These are phyloP conservation scores for Chironomus riparius DNA, from an alignment of 2,888 invertebrate species.

Conservation along the genomic window DNA sequence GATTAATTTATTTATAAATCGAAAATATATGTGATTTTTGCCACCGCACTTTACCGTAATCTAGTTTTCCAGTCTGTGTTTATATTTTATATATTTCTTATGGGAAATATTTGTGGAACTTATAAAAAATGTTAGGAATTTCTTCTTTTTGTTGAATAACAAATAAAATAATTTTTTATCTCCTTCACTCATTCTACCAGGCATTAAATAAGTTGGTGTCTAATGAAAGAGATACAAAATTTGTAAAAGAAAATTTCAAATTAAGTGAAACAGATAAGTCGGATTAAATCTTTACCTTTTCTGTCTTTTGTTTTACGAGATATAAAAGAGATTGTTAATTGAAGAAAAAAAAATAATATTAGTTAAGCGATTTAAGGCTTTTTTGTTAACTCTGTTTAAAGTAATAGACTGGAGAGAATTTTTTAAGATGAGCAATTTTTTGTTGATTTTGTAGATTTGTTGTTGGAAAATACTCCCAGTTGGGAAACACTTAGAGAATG, in stretches of 20 bases:
- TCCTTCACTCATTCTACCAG: no score
- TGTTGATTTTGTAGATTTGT: no score
- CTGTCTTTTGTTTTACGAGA: neutral
- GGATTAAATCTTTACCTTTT: neutral
- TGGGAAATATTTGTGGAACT: no score
- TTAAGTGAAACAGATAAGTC: neutral
- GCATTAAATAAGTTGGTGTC: neutral
- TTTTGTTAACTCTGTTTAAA: no score
- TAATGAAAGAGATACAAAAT: neutral
- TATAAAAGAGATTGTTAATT: no score
- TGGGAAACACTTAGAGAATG: no score
- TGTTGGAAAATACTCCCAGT: no score
- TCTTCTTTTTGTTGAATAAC: neutral
- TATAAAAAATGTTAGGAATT: no score
- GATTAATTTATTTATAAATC: constrained; percentile 27
- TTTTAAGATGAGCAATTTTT: no score
- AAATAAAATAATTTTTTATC: neutral
- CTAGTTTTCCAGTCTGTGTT: constrained; percentile 6
- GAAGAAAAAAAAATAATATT: no score
- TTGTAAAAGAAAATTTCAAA: neutral
- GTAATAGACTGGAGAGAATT: no score
- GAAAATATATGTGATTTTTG: constrained; percentile 21
- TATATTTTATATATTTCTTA: neutral
- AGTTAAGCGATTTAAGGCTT: no score
- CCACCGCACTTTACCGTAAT: constrained; percentile 13